These are phyloP conservation scores for Chrysolina americana DNA, from an alignment of 2,888 invertebrate species.

Conservation along the genomic window DNA sequence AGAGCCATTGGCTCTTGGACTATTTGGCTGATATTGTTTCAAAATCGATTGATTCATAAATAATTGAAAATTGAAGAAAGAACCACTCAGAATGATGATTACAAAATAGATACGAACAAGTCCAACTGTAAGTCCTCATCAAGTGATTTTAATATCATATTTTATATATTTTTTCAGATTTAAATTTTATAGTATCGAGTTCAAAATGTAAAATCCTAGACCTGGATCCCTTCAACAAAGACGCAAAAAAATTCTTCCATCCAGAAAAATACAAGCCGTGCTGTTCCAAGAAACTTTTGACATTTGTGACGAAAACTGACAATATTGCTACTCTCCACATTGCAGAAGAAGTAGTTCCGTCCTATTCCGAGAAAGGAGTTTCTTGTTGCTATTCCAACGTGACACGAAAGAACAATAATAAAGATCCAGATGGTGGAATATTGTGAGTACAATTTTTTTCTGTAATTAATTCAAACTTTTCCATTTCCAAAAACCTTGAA, in stretches of 20 bases:
- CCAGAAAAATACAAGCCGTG: conserved; percentile 73
- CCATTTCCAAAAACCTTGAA: too few relatives aligned
- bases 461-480: too few relatives aligned
- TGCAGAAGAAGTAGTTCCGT: conserved; percentile 58
- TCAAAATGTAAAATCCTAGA: conserved; percentile 77
- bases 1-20: too few relatives aligned
- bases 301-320: conserved; percentile 61
- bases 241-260: conserved; percentile 72
- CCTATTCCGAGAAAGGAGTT: conserved; percentile 59
- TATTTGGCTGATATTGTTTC: too few relatives aligned
- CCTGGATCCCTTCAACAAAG: conserved; percentile 73
- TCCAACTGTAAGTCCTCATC: too few relatives aligned
- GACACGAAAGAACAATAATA: conserved; percentile 49
- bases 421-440: conserved; percentile 58
- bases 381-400: conserved; percentile 62
- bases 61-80: too few relatives aligned
- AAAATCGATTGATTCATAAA: too few relatives aligned
- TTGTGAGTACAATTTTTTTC: conserved; percentile 51
- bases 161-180: conserved; percentile 44
- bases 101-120: too few relatives aligned
- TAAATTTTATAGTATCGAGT: conserved; percentile 73
- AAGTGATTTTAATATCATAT: too few relatives aligned
- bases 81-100: too few relatives aligned
- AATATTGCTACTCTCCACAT: conserved; percentile 63
- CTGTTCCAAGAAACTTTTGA: conserved; percentile 65